phyloP scores from a whole-genome alignment of 23 tunicate species.

The Styela clava region DNA sequence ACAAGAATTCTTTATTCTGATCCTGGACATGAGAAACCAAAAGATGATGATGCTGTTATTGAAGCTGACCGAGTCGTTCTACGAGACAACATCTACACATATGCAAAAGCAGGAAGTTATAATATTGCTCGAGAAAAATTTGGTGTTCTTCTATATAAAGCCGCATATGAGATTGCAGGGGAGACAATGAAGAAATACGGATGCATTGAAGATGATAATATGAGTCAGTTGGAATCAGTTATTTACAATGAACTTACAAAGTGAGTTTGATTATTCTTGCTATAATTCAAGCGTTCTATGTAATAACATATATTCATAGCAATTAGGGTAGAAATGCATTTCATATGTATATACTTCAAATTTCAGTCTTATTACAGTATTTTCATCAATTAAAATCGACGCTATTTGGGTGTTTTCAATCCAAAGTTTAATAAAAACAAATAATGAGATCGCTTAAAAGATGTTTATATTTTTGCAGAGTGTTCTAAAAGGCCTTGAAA shows the following conservation, averaged over 20 bases:
- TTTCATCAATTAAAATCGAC: too few relatives aligned
- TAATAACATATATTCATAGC: too few relatives aligned
- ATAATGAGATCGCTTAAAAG: too few relatives aligned
- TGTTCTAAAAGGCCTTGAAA: too few relatives aligned
- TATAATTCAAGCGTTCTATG: too few relatives aligned
- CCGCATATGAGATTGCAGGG: conserved; percentile 36
- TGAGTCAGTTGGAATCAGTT: neutral
- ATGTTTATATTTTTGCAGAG: too few relatives aligned
- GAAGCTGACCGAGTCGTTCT: conserved; percentile 25
- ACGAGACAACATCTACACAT: conserved; percentile 36
- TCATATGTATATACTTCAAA: too few relatives aligned
- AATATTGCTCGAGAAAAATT: conserved; percentile 42
- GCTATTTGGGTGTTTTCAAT: too few relatives aligned
- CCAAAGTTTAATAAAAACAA: too few relatives aligned
- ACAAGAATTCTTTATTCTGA: conserved; percentile 37
- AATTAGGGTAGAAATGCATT: too few relatives aligned
- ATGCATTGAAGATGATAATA: conserved; percentile 10
- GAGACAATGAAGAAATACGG: too few relatives aligned
- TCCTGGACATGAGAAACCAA: neutral
- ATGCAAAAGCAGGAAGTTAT: conserved; percentile 47
- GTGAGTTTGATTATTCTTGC: conserved; percentile 10
- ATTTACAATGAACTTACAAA: conserved; percentile 34
- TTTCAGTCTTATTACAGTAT: too few relatives aligned
- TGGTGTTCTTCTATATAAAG: conserved; percentile 23
- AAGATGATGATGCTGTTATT: conserved; percentile 19